Base-by-base conservation (phyloP, 2,797 vertebrate genomes). In the Melanogrammus aeglefinus region DNA sequence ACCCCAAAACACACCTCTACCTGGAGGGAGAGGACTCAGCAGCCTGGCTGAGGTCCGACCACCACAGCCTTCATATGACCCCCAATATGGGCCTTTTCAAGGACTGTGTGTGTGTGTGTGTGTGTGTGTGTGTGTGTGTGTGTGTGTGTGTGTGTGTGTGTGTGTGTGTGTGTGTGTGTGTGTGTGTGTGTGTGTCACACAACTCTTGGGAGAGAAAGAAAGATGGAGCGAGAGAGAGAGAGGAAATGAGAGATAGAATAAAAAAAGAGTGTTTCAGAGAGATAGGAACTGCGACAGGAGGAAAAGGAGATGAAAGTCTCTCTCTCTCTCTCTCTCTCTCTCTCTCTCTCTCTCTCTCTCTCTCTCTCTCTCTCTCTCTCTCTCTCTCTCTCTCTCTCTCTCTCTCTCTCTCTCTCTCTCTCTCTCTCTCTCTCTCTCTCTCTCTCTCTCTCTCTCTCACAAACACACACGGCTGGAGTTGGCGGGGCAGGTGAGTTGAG, bases 271-370 rank as follows among this genome's bases (percentile, higher is more conserved):
- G 71, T 35, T 4, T 2, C 6, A 21, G 29, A 73, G 72, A 74
- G 38, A n/a, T 0, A 44, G 75, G 74, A 57, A 47, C 44, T 18
- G 81, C 84, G 86, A 86, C 35, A 83, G 84, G 85, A 76, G 70
- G 73, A 77, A 14, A 71, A 14, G 29, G 29, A 12, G 9, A 31
- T 3, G 14, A 70, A 70, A 10, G 39, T 47, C 1, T 47, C 47
- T 51, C 47, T 51, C 47, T 51, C 47, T 51, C 47, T 51, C 39
- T 51, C 47, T 51, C 47, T 51, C 16, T 51, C 47, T 63, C 18
- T 63, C 51, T n/a, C 51, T n/a, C 51, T 63, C 51, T 63, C 51
- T 63, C 18, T 57, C 51, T 21, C 51, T 47, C 2, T 72, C 31
- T 35, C 72, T 79, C 75, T 84, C 57, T 83, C 75, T 77, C 73